Evolutionary conservation across 1,140 invertebrate genomes (phyloP).

Genomic region (roundworm (Caenorhabditis elegans)): DNA sequence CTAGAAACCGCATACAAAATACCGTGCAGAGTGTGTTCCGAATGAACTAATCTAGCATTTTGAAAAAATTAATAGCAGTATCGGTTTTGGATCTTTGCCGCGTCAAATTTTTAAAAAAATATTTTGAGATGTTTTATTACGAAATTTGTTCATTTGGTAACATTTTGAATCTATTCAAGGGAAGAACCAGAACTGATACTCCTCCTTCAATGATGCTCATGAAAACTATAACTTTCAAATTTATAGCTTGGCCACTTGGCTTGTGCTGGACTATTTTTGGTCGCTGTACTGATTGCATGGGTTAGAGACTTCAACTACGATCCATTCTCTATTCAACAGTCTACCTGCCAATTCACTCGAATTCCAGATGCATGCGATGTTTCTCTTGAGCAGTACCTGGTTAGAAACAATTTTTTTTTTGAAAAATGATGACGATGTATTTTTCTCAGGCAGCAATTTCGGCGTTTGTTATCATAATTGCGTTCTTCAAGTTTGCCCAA

Average conservation of each 20-base stretch:
- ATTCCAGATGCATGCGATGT: not conserved
- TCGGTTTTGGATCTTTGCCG: too few relatives aligned
- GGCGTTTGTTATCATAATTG: not conserved
- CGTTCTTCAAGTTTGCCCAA: not conserved
- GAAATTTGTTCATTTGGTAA: too few relatives aligned
- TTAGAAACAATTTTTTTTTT: not conserved
- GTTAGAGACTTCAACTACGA: slow-evolving; percentile 5
- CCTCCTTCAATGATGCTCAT: not conserved
- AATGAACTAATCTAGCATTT: too few relatives aligned
- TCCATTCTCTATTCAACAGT: slow-evolving; percentile 4
- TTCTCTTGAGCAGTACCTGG: not conserved
- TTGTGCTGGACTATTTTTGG: not conserved
- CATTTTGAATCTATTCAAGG: too few relatives aligned
- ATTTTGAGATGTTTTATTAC: too few relatives aligned
- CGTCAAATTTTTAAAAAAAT: too few relatives aligned
- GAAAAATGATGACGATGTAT: too few relatives aligned
- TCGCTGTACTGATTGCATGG: not conserved
- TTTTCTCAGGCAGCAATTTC: not conserved
- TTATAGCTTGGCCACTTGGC: not conserved
- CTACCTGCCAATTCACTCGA: not conserved
- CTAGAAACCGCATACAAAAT: too few relatives aligned
- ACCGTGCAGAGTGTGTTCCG: too few relatives aligned
- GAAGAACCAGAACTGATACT: not conserved
- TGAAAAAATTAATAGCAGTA: too few relatives aligned
- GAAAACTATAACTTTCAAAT: too few relatives aligned